A percentile compares a stretch with the other conserved stretches of the same genome.
Conservation (phyloP, 2,888 invertebrate species). For the Eupelmus urozonus region DNA sequence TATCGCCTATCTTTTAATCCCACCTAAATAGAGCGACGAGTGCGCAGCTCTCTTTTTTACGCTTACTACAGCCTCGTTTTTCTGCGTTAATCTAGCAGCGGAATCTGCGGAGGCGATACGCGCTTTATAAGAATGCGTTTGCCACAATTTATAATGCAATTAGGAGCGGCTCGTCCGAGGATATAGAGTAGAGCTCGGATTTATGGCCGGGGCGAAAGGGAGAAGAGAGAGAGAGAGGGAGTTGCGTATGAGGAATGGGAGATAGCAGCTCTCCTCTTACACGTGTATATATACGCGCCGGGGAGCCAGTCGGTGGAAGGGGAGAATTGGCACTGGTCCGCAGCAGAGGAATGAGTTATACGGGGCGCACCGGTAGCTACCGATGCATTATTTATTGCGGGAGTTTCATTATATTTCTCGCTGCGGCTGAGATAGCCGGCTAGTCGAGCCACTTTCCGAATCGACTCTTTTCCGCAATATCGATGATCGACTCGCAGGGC, state of each 20-base stretch:
- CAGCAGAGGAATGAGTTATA: constrained; percentile 74
- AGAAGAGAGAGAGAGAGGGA: constrained; percentile 56
- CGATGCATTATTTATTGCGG: constrained; percentile 77
- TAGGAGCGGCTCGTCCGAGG: constrained; percentile 70
- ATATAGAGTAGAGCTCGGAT: constrained; percentile 74
- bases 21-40: too few species aligned
- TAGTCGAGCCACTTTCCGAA: constrained; percentile 58
- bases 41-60: neutral
- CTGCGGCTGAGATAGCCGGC: constrained; percentile 18
- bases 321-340: constrained; percentile 65
- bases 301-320: constrained; percentile 22
- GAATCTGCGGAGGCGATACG: constrained; percentile 52
- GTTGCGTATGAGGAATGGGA: constrained; percentile 47
- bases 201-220: constrained; percentile 67
- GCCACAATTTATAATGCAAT: constrained; percentile 77
- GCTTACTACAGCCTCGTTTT: neutral
- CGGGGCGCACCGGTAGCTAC: constrained; percentile 74
- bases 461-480: constrained; percentile 51
- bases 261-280: constrained; percentile 22
- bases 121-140: constrained; percentile 64
- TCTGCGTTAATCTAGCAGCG: constrained; percentile 43
- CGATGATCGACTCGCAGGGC: constrained; percentile 50
- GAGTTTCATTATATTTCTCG: constrained; percentile 76
- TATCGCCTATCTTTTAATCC: too few species aligned
- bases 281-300: neutral